phyloP scores from a whole-genome alignment of 92 coral and sea anemone genomes.

The Epizoanthus rinbou region DNA sequence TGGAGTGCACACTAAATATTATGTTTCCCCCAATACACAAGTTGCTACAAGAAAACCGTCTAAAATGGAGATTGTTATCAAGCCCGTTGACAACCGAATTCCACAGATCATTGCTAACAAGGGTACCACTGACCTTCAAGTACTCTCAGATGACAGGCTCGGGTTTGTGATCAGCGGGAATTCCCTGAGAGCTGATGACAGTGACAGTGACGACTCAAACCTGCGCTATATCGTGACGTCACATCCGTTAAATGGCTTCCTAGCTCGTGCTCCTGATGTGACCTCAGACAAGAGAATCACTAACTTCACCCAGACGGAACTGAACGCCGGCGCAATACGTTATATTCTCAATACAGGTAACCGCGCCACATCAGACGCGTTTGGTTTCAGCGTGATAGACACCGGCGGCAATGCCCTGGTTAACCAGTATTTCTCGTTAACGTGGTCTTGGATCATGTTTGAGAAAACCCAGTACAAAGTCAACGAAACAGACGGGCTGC shows the following conservation, averaged over 20 bases:
- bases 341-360: slow-evolving; percentile 65
- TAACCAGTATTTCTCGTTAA: slow-evolving; percentile 76
- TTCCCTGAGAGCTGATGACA: slow-evolving; percentile 76
- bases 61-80: slow-evolving; percentile 59
- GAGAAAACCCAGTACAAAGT: slow-evolving; percentile 59
- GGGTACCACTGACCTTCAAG: slow-evolving; percentile 84
- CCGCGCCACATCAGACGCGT: slow-evolving; percentile 87
- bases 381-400: slow-evolving; percentile 78
- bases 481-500: slow-evolving; percentile 74
- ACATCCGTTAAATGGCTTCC: slow-evolving; percentile 69
- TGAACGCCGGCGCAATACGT: slow-evolving; percentile 56
- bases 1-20: slow-evolving; percentile 78
- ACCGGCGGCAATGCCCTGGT: slow-evolving; percentile 80
- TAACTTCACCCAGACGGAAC: slow-evolving; percentile 76
- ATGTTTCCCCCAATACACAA: slow-evolving; percentile 69
- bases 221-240: slow-evolving; percentile 64
- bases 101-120: slow-evolving; percentile 83
- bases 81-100: slow-evolving; percentile 87
- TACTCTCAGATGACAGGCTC: slow-evolving; percentile 56
- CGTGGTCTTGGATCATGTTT: slow-evolving; percentile 91
- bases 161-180: slow-evolving; percentile 72
- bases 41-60: slow-evolving; percentile 65
- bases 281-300: slow-evolving; percentile 47
- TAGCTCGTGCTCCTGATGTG: slow-evolving; percentile 44
- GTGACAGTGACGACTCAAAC: slow-evolving; percentile 75